phyloP scores from a whole-genome alignment of 1,140 invertebrate genomes.

The Ostrea denselamellosa region DNA sequence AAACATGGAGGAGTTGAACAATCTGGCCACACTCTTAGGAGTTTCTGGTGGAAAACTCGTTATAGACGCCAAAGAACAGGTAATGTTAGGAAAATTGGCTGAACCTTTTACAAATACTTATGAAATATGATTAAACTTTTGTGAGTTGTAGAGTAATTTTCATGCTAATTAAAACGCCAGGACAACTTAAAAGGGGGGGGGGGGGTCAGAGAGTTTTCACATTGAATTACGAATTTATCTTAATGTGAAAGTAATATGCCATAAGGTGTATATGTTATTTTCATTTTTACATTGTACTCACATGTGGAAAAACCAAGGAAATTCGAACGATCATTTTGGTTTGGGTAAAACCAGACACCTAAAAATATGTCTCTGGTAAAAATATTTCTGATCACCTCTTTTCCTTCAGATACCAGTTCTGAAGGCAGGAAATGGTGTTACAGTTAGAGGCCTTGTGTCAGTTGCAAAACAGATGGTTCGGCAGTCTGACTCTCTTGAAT shows the following conservation, averaged over 20 bases:
- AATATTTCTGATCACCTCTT: not conserved
- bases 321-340: not conserved
- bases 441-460: conserved; percentile 56
- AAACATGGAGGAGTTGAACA: conserved; percentile 50
- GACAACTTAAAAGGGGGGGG: too few species aligned
- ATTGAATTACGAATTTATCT: too few species aligned
- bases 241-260: too few species aligned
- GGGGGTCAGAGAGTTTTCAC: too few species aligned
- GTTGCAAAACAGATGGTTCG: conserved; percentile 61
- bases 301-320: not conserved
- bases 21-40: conserved; percentile 54
- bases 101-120: too few species aligned
- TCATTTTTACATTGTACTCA: not conserved
- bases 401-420: conserved; percentile 61
- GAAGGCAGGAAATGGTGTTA: conserved; percentile 63
- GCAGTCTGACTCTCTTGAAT: conserved; percentile 31
- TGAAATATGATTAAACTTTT: too few species aligned
- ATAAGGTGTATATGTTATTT: not conserved
- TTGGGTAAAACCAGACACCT: not conserved
- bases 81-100: not conserved
- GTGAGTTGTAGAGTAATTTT: too few species aligned
- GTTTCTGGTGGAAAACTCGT: conserved; percentile 58
- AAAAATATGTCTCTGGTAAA: not conserved
- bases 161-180: too few species aligned
- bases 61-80: conserved; percentile 56